These are phyloP conservation scores for Caiman crocodilus DNA, from an alignment of 2,797 vertebrate species.

Conservation along the genomic window DNA sequence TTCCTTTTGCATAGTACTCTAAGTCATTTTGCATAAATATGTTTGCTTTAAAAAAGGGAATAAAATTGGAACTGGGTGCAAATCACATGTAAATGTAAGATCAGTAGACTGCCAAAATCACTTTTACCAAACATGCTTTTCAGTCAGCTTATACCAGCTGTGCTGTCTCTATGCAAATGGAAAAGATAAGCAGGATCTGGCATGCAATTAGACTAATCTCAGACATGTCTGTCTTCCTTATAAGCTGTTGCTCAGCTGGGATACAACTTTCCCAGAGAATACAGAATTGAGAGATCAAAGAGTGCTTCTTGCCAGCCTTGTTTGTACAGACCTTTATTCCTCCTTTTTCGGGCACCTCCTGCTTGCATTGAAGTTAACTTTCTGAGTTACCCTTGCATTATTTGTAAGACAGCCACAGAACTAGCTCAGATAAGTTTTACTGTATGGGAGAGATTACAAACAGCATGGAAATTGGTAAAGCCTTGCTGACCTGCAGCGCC, in stretches of 20 bases:
- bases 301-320: not conserved
- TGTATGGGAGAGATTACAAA: not conserved
- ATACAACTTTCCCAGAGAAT: not conserved
- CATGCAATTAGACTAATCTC: slow-evolving; percentile 40
- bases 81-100: slow-evolving; percentile 55
- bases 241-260: not conserved
- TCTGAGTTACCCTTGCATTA: not conserved
- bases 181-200: slow-evolving; percentile 59
- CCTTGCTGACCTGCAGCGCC: not conserved
- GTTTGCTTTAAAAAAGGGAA: slow-evolving; percentile 37
- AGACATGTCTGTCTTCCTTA: slow-evolving; percentile 31
- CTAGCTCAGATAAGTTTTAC: not conserved
- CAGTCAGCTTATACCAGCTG: slow-evolving; percentile 58
- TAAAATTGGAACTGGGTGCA: slow-evolving; percentile 27
- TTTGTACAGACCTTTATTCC: not conserved
- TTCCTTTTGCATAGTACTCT: not conserved
- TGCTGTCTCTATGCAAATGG: slow-evolving; percentile 35
- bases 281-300: not conserved
- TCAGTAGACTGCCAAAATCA: slow-evolving; percentile 57
- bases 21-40: slow-evolving; percentile 15
- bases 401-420: not conserved
- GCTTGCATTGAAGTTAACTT: not conserved
- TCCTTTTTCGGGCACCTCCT: not conserved
- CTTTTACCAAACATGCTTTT: slow-evolving; percentile 51
- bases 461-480: not conserved